These are phyloP conservation scores for Mesopsocus fuscifrons DNA, from an alignment of 2,888 invertebrate genomes.

Conservation along the genomic window DNA sequence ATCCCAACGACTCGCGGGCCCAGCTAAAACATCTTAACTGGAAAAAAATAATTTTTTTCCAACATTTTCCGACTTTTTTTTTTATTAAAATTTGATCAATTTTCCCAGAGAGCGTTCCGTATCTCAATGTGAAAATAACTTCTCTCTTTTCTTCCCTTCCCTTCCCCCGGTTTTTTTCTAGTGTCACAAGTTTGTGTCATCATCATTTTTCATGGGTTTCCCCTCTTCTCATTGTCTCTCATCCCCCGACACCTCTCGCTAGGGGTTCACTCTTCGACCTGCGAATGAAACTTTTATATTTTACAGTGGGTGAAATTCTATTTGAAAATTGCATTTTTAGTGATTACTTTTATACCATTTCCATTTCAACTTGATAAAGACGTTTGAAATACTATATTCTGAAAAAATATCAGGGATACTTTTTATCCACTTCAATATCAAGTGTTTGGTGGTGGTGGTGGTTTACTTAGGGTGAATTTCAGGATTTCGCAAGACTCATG, in stretches of 20 bases:
- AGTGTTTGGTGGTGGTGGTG: no score
- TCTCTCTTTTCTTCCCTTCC: constrained; percentile 17
- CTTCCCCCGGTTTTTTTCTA: constrained; percentile 21
- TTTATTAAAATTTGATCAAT: constrained; percentile 10
- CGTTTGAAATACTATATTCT: no score
- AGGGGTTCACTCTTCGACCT: background rate
- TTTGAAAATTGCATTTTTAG: no score
- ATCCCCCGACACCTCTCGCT: background rate
- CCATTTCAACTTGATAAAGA: no score
- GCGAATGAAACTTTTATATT: background rate
- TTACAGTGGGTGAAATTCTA: background rate
- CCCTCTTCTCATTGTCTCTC: constrained; percentile 17
- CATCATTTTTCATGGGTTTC: constrained; percentile 17
- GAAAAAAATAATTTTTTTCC: background rate
- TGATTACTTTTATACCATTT: no score
- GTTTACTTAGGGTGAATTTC: no score
- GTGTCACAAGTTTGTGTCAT: constrained; percentile 14
- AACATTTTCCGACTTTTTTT: constrained; percentile 6
- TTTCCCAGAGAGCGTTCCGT: constrained; percentile 4
- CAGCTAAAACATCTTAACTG: constrained; percentile 6
- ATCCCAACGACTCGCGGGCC: no score
- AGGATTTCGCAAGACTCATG: no score
- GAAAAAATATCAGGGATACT: no score
- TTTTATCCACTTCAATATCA: no score
- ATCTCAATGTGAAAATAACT: constrained; percentile 10